phyloP scores from a whole-genome alignment of 2,113 vertebrate genomes.

The Hucho hucho region DNA sequence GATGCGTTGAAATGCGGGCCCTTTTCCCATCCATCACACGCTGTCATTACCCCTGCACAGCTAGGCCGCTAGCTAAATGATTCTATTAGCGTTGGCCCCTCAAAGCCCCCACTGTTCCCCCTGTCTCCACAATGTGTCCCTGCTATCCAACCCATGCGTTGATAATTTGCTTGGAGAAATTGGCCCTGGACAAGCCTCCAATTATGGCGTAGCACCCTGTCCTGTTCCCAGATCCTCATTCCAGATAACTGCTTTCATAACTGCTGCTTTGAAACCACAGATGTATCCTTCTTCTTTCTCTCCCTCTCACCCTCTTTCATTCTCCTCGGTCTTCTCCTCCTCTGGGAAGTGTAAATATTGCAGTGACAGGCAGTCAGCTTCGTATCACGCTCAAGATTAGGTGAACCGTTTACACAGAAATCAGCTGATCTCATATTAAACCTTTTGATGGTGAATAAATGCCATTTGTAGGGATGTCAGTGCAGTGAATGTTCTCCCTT shows the following conservation, averaged over 20 bases:
- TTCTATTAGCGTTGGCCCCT: conserved; percentile 63
- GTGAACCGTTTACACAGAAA: conserved; percentile 40
- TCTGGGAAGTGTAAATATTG: conserved; percentile 5
- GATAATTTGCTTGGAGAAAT: conserved; percentile 66
- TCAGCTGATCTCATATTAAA: conserved; percentile 52
- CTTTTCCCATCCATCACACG: conserved; percentile 60
- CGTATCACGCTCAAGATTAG: conserved; percentile 5
- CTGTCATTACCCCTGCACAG: conserved; percentile 54
- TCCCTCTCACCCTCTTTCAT: not conserved
- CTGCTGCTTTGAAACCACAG: conserved; percentile 36
- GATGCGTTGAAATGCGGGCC: conserved; percentile 17
- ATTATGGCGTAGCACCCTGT: conserved; percentile 60
- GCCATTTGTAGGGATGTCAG: conserved; percentile 45
- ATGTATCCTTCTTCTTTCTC: conserved; percentile 28
- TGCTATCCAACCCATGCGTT: conserved; percentile 60
- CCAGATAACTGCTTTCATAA: conserved; percentile 55
- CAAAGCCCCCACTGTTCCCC: conserved; percentile 63
- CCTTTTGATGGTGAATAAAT: conserved; percentile 48
- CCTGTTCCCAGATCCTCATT: conserved; percentile 60
- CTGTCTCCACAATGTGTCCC: conserved; percentile 56
- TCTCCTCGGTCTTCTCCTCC: not conserved
- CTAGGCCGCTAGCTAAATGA: conserved; percentile 42
- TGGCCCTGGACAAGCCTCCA: conserved; percentile 58
- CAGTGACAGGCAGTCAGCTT: conserved; percentile 8
- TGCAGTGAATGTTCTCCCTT: conserved; percentile 45